phyloP scores from a whole-genome alignment of 2,797 vertebrate species.

The Natrix natrix region DNA sequence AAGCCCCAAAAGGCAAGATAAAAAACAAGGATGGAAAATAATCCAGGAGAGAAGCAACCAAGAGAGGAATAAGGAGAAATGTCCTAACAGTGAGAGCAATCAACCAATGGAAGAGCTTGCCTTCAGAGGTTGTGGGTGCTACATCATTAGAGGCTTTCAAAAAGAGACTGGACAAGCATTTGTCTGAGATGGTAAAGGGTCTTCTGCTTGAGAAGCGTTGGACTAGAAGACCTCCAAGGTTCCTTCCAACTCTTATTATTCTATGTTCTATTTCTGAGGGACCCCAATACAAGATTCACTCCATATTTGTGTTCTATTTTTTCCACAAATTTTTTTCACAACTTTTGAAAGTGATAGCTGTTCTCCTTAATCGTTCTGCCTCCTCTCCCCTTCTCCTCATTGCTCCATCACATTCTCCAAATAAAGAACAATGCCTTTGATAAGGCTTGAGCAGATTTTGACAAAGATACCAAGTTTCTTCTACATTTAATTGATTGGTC shows the following conservation, averaged over 20 bases:
- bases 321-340: not conserved
- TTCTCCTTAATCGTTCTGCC: not conserved
- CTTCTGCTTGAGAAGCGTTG: too few relatives aligned
- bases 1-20: too few relatives aligned
- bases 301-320: not conserved
- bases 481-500: not conserved
- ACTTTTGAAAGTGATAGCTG: not conserved
- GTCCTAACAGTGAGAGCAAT: too few relatives aligned
- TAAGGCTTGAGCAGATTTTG: not conserved
- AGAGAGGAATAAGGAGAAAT: too few relatives aligned
- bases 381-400: not conserved
- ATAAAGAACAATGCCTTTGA: not conserved
- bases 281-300: not conserved
- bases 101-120: too few relatives aligned
- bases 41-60: too few relatives aligned
- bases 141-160: too few relatives aligned
- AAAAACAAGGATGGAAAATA: too few relatives aligned
- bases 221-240: too few relatives aligned
- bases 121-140: too few relatives aligned
- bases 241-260: not conserved
- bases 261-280: not conserved
- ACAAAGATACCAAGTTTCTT: not conserved
- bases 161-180: too few relatives aligned
- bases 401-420: not conserved
- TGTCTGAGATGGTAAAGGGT: too few relatives aligned